phyloP scores from a whole-genome alignment of 2,797 vertebrate genomes.

The Alcedo atthis region DNA sequence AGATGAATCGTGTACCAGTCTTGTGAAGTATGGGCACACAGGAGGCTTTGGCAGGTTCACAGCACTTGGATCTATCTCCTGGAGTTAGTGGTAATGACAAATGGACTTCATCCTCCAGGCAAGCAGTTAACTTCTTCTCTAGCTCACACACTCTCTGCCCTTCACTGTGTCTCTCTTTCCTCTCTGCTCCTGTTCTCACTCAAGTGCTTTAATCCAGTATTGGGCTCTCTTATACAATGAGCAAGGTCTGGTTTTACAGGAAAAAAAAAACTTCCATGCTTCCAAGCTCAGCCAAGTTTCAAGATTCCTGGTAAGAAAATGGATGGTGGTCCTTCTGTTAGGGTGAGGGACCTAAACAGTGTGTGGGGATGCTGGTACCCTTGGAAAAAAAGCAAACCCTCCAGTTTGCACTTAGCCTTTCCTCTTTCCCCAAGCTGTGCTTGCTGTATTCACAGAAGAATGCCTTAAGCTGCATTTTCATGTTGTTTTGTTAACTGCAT shows the following conservation, averaged over 20 bases:
- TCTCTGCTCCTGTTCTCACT: background rate
- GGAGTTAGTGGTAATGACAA: background rate
- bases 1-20: background rate
- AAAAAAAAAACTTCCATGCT: background rate
- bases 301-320: constrained; percentile 11
- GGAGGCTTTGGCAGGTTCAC: constrained; percentile 9
- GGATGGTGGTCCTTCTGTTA: background rate
- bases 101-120: background rate
- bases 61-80: background rate
- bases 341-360: background rate
- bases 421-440: background rate
- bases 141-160: background rate
- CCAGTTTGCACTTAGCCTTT: background rate
- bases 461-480: background rate
- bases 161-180: background rate
- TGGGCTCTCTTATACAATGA: background rate
- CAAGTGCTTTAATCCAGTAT: background rate
- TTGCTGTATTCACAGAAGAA: background rate
- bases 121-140: background rate
- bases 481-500: fast-evolving
- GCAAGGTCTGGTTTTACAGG: background rate
- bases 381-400: background rate
- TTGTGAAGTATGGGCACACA: background rate
- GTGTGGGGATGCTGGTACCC: background rate
- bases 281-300: background rate